Conservation (phyloP, 2,888 invertebrate species). For the Meiosimyza platycephala region DNA sequence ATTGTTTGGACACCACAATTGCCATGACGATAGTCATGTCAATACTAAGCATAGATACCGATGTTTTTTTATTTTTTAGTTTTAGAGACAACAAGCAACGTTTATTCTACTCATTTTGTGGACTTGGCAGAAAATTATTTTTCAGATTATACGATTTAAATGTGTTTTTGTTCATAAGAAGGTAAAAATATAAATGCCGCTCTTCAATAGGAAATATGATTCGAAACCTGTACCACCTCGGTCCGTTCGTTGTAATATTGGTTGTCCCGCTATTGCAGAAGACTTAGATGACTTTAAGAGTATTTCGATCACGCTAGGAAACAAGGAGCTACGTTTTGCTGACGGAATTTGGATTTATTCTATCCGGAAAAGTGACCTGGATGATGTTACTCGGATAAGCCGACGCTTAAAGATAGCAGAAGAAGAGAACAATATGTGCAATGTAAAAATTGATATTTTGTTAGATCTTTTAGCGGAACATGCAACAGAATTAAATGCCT, state of each 20-base stretch:
- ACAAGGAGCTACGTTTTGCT: constrained; percentile 63
- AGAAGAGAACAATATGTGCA: constrained; percentile 64
- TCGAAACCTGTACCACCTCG: constrained; percentile 61
- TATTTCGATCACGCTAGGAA: constrained; percentile 60
- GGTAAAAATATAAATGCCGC: constrained; percentile 55
- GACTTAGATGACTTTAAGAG: constrained; percentile 63
- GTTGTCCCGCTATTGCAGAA: constrained; percentile 58
- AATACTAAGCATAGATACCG: too few species aligned
- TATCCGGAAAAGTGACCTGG: constrained; percentile 55
- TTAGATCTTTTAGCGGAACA: constrained; percentile 65
- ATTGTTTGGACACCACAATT: too few species aligned
- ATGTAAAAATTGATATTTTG: constrained; percentile 64
- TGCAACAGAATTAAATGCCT: constrained; percentile 56
- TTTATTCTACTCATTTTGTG: neutral
- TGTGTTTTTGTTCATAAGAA: neutral
- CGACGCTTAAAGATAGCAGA: constrained; percentile 60
- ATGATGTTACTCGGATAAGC: constrained; percentile 59
- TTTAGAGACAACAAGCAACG: neutral
- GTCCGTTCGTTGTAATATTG: constrained; percentile 58
- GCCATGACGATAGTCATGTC: too few species aligned
- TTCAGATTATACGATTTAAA: neutral
- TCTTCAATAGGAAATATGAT: constrained; percentile 66
- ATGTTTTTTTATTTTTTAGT: too few species aligned
- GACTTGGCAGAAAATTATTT: neutral
- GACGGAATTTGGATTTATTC: constrained; percentile 65